Percentiles rank a stretch among this genome's conserved stretches.
Evolutionary conservation across 2,888 invertebrate genomes (phyloP).

Genomic region (Meiosimyza decipiens): DNA sequence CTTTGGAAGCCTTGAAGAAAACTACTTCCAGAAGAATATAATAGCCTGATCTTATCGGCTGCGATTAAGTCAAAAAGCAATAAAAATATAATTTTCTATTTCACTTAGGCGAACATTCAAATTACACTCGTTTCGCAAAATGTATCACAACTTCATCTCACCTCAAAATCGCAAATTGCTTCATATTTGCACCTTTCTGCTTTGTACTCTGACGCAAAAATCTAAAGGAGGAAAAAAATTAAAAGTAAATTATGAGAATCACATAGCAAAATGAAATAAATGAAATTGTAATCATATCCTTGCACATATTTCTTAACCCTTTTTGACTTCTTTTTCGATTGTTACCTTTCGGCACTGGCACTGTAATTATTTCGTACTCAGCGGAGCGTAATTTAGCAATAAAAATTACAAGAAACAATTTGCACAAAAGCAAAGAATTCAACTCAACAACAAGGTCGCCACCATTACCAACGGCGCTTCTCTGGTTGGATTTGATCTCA

Average conservation of each 20-base stretch:
- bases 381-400: conserved; percentile 32
- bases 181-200: conserved; percentile 15
- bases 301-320: conserved; percentile 7
- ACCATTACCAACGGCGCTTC: background rate
- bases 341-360: background rate
- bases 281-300: conserved; percentile 24
- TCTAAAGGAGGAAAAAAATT: background rate
- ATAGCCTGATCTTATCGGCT: too few relatives aligned
- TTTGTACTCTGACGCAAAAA: background rate
- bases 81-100: too few relatives aligned
- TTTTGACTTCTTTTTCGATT: background rate
- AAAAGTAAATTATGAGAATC: too few relatives aligned
- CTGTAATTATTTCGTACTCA: conserved; percentile 41
- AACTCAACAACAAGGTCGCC: conserved; percentile 11
- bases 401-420: conserved; percentile 17
- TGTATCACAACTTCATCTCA: too few relatives aligned
- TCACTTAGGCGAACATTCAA: too few relatives aligned
- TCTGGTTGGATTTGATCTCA: background rate
- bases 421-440: background rate
- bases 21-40: too few relatives aligned
- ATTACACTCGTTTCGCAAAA: too few relatives aligned
- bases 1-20: too few relatives aligned
- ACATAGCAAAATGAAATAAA: conserved; percentile 3
- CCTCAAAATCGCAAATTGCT: background rate
- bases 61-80: too few relatives aligned